Evolutionary conservation across 2,888 invertebrate species (phyloP).

Genomic region (Drosophila kambysellisi): DNA sequence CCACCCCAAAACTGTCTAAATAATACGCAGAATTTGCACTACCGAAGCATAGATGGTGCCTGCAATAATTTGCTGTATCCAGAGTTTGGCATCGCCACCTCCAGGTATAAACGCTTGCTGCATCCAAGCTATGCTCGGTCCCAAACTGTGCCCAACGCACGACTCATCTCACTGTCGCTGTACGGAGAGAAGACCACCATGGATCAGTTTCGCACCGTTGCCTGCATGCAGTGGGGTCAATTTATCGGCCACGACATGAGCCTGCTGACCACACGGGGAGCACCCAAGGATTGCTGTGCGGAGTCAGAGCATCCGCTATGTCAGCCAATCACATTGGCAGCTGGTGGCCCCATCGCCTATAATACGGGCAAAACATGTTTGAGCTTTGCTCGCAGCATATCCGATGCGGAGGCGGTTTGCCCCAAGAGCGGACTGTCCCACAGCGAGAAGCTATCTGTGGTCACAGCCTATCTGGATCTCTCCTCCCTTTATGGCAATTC

Average conservation of each 20-base stretch:
- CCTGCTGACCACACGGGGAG: constrained; percentile 49
- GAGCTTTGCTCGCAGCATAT: constrained; percentile 88
- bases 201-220: constrained; percentile 75
- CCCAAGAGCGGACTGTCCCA: constrained; percentile 85
- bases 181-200: constrained; percentile 71
- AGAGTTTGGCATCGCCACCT: constrained; percentile 63
- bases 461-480: constrained; percentile 87
- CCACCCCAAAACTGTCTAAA: constrained; percentile 72
- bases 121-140: constrained; percentile 63
- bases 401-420: constrained; percentile 88
- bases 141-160: constrained; percentile 73
- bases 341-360: constrained; percentile 86
- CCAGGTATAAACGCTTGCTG: constrained; percentile 70
- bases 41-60: constrained; percentile 76
- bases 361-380: constrained; percentile 87
- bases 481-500: constrained; percentile 92
- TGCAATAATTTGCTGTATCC: constrained; percentile 78
- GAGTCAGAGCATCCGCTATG: constrained; percentile 63
- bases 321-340: constrained; percentile 86
- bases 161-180: constrained; percentile 71
- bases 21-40: constrained; percentile 66
- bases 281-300: constrained; percentile 75
- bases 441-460: constrained; percentile 87
- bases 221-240: constrained; percentile 80
- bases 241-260: constrained; percentile 78